phyloP scores from a whole-genome alignment of 2,888 invertebrate genomes.

The Nymphalis polychloros region DNA sequence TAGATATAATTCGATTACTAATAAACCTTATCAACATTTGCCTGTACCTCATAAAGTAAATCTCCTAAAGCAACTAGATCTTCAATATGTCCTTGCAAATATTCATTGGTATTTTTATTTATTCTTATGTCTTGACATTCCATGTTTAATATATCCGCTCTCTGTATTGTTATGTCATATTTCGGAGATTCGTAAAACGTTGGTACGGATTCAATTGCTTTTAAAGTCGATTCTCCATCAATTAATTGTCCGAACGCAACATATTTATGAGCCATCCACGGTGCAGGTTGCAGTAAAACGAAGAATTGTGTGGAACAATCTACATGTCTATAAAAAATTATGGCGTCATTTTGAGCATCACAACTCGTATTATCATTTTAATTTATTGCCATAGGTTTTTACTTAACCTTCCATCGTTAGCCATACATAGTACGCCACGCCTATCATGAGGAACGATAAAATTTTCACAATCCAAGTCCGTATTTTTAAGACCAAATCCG shows the following conservation, averaged over 20 bases:
- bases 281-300: constrained; percentile 83
- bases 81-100: constrained; percentile 64
- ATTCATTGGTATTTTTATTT: constrained; percentile 58
- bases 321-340: constrained; percentile 64
- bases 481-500: constrained; percentile 67
- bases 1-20: background rate
- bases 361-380: constrained; percentile 26
- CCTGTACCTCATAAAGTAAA: constrained; percentile 54
- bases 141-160: constrained; percentile 64
- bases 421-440: constrained; percentile 87
- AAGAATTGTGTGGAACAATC: constrained; percentile 87
- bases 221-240: constrained; percentile 83
- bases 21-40: too few relatives aligned
- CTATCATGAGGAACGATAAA: constrained; percentile 84
- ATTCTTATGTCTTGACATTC: constrained; percentile 63
- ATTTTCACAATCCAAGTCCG: constrained; percentile 83
- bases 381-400: background rate
- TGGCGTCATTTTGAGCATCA: background rate
- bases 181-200: constrained; percentile 84
- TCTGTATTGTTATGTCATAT: constrained; percentile 52
- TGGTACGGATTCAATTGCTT: constrained; percentile 82
- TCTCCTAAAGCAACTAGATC: constrained; percentile 57
- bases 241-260: constrained; percentile 88
- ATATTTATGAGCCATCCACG: constrained; percentile 87
- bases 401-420: constrained; percentile 82